A percentile compares a stretch with the other conserved stretches of the same genome.
phyloP scores from a whole-genome alignment of 1,140 invertebrate genomes.

The Bombus superbus region DNA sequence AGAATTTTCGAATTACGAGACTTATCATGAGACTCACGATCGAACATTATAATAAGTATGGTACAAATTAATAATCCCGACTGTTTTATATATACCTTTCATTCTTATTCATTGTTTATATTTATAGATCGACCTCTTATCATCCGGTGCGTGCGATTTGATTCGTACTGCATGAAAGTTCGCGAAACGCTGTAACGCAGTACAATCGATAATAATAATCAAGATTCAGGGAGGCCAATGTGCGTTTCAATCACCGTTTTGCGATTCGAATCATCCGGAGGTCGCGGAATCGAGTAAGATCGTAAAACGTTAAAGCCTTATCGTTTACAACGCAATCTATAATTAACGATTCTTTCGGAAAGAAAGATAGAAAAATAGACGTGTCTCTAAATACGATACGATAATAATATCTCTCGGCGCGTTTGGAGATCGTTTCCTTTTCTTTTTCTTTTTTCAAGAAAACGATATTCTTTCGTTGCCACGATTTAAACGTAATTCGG shows the following conservation, averaged over 20 bases:
- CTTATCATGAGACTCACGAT: constrained; percentile 29
- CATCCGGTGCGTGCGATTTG: constrained; percentile 49
- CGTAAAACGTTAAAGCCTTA: constrained; percentile 38
- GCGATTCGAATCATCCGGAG: background rate
- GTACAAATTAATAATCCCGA: constrained; percentile 47
- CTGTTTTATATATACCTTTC: background rate
- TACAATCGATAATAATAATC: constrained; percentile 32
- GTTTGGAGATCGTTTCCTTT: constrained; percentile 5
- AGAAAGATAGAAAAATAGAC: constrained; percentile 68
- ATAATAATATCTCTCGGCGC: constrained; percentile 11
- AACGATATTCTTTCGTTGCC: constrained; percentile 50
- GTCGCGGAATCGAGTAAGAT: constrained; percentile 22
- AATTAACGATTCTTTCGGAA: constrained; percentile 42
- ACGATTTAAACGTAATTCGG: constrained; percentile 34
- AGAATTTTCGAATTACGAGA: background rate
- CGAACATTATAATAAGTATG: constrained; percentile 12
- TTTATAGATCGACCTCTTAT: background rate
- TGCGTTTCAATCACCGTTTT: constrained; percentile 44
- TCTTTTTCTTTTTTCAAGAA: background rate
- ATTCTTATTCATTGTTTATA: background rate
- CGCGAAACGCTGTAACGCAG: constrained; percentile 24
- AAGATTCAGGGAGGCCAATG: constrained; percentile 52
- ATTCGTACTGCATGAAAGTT: constrained; percentile 42
- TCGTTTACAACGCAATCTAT: constrained; percentile 42
- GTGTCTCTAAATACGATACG: constrained; percentile 44